Base-by-base conservation (phyloP, 92 coral and sea anemone genomes). In the Epizoanthus illoricatus region DNA sequence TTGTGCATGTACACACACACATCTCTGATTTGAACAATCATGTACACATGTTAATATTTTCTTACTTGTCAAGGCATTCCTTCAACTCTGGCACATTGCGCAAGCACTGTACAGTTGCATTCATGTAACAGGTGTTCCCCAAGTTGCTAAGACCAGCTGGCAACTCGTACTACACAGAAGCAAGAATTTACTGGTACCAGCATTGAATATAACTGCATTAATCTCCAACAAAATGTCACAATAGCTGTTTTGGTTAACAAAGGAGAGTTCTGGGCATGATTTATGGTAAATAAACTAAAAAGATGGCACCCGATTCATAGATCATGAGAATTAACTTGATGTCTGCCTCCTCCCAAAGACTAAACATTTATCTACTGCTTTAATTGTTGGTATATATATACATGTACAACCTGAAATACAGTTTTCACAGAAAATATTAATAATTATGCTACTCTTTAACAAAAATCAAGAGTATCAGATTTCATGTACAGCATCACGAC, bases 101-200 rank as follows among this genome's bases (percentile, higher is more conserved):
- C 0, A 96, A 89, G 83, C 99, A 96, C 65, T 96, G 99, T 24
- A 96, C 93, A 39, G 99, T 96, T 16, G 99, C 93, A 88, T 96
- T 96, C 99, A 96, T 96, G 85, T 96, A 96, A 75, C 99, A 96
- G 20, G 99, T 96, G 69, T 96, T 96, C 5, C 99, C 99, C 65
- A 96, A 91, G 78, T 96, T 96, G 69, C 84, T 88, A 55, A 96
- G 96, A 20, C 99, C 99, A 63, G 99, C 91, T 9, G 99, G 99
- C 83, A 96, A 81, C 58, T 96, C 94, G 68, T 89, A 90, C 99
- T 96, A 71, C 33, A 61, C 84, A 12, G 13, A 10, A 20, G 2
- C 58, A 19, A 18, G 0, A 56, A 75, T 36, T 1, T 4, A 19
- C 45, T 16, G 47, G 39, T 67, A 43, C 65, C 40, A 23, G 76